phyloP scores from a whole-genome alignment of 2,888 invertebrate genomes.

The Agrotis segetum region DNA sequence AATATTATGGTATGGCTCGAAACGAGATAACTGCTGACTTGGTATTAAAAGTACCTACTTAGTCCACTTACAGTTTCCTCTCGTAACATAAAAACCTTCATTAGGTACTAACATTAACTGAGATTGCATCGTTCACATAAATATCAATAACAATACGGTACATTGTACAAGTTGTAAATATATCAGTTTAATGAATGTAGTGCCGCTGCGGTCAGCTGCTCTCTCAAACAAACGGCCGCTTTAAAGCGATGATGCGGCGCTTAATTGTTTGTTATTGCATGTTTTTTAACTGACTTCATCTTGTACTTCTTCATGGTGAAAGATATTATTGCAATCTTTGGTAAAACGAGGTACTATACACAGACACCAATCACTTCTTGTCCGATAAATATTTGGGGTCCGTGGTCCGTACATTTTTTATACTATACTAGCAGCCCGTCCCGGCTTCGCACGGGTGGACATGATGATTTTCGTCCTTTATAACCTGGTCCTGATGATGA shows the following conservation, averaged over 20 bases:
- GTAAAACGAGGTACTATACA: too few relatives aligned
- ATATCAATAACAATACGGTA: conserved; percentile 41
- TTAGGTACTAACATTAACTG: not conserved
- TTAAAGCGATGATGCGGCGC: conserved; percentile 11
- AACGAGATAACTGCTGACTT: too few relatives aligned
- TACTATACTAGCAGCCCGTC: too few relatives aligned
- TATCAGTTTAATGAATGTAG: conserved; percentile 41
- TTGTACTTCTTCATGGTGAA: not conserved
- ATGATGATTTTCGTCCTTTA: too few relatives aligned
- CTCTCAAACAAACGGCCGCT: conserved; percentile 6
- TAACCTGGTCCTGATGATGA: too few relatives aligned
- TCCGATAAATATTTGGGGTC: too few relatives aligned
- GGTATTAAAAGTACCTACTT: too few relatives aligned
- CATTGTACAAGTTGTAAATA: conserved; percentile 46
- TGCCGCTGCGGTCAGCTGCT: conserved; percentile 27
- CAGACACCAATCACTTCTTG: too few relatives aligned
- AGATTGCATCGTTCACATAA: conserved; percentile 16
- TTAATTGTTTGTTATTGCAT: not conserved
- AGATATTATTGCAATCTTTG: too few relatives aligned
- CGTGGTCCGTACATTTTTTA: too few relatives aligned
- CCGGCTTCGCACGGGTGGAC: too few relatives aligned
- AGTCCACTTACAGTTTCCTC: not conserved
- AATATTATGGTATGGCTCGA: too few relatives aligned
- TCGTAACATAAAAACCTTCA: not conserved
- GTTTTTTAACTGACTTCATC: not conserved